These are phyloP conservation scores for Acanthosoma haemorrhoidale DNA, from an alignment of 2,888 invertebrate species.

Conservation along the genomic window DNA sequence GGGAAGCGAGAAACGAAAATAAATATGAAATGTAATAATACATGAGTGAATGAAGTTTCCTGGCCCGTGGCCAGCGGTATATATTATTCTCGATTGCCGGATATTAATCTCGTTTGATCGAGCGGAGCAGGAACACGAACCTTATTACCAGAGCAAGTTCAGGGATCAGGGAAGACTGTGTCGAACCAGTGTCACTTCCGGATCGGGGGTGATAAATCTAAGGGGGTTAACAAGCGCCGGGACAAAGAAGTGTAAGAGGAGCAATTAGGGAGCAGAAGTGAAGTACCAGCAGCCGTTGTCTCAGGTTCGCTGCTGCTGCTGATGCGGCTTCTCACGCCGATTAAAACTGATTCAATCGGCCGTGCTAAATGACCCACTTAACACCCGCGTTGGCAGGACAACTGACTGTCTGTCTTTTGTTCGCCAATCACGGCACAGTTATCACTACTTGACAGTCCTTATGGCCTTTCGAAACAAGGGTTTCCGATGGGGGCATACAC, in stretches of 20 bases:
- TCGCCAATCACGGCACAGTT: background rate
- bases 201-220: background rate
- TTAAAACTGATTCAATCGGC: too few relatives aligned
- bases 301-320: background rate
- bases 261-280: too few relatives aligned
- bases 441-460: background rate
- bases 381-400: background rate
- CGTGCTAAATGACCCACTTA: background rate
- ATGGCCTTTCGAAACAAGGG: background rate
- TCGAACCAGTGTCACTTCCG: background rate
- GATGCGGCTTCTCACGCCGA: background rate
- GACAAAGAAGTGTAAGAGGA: background rate
- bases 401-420: background rate
- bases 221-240: background rate
- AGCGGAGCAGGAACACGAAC: too few relatives aligned
- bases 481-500: background rate
- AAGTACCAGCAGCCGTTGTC: background rate
- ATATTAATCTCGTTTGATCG: background rate
- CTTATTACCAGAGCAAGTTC: background rate
- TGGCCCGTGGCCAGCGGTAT: background rate
- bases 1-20: background rate
- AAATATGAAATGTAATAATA: background rate
- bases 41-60: background rate
- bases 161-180: background rate
- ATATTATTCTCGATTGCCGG: background rate